phyloP scores from a whole-genome alignment of 2,797 vertebrate genomes.

The Chromobotia macracanthus region DNA sequence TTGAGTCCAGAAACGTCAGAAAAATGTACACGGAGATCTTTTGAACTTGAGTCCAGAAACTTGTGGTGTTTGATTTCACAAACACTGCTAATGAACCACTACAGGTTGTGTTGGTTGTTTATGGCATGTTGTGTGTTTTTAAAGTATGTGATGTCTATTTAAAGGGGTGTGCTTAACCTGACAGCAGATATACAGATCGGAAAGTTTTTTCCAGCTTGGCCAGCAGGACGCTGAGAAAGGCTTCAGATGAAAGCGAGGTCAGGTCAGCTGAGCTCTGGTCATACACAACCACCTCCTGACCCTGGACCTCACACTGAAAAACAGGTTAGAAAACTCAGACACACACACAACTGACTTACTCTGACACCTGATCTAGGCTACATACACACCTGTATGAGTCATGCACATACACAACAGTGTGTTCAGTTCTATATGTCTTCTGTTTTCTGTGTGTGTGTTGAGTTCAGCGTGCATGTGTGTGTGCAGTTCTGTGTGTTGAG shows the following conservation, averaged over 20 bases:
- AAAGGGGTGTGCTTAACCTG: constrained; percentile 76
- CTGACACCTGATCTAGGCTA: no score
- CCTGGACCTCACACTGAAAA: constrained; percentile 84
- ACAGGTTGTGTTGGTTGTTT: not conserved
- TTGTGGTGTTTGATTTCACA: no score
- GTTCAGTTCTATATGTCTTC: no score
- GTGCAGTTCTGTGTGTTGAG: no score
- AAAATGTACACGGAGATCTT: no score
- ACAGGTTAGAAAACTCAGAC: constrained; percentile 28
- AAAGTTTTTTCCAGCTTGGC: constrained; percentile 90
- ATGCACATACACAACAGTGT: no score
- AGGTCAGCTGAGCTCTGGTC: constrained; percentile 88
- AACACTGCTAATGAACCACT: no score
- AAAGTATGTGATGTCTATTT: not conserved
- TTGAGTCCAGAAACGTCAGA: no score
- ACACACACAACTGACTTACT: constrained; percentile 48
- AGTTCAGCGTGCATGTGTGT: no score
- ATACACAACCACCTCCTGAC: constrained; percentile 91
- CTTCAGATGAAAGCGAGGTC: constrained; percentile 80
- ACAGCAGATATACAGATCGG: constrained; percentile 86
- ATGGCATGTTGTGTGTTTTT: not conserved
- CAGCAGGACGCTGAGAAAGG: constrained; percentile 90
- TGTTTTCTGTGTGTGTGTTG: no score
- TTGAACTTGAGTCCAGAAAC: no score
- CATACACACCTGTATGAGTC: no score